Base-by-base conservation (phyloP, 2,113 vertebrate species). In the Verasper variegatus region DNA sequence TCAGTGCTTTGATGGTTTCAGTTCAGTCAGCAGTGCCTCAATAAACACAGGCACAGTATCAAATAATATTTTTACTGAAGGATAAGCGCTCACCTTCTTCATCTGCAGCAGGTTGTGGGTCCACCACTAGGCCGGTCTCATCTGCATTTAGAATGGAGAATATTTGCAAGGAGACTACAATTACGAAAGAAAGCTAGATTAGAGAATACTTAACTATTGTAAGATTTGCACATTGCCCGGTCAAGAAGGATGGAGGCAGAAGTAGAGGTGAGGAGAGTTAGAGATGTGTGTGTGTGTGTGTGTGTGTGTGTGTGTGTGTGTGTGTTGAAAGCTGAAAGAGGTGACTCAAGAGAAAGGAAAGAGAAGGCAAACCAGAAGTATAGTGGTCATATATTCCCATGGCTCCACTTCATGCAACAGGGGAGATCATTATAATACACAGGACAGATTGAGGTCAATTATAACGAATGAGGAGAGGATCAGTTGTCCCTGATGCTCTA, bases 111-210 rank as follows among this genome's bases (percentile, higher is more conserved):
- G 96, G 94, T 67, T 96, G 97, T 24, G 96, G 93, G 82, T 98
- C 97, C 93, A 96, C 82, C 18, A 93, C 94, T 0, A 96, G 94
- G 69, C 95, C 95, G 45, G 95, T 93, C 89, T 97, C 97, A 97
- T 99, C 97, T 99, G 97, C 96, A 95, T 97, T 97, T 95, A 98
- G 96, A 98, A 97, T 95, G 95, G 96, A 98, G 96, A 97, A 97
- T 95, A 97, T 97, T 98, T 97, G 96, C 96, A 97, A 96, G 95
- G 96, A 98, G 95, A 98, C 97, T 98, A 98, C 97, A 96, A 97
- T 98, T 96, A 97, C 92, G 86, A 97, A 91, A 96, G 96, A 95
- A 94, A 97, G 92, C 87, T 90, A 95, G 91, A 95, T 95, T 86
- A 95, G 86, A 95, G 89, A 65, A 93, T 80, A 88, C 87, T 84